A percentile compares a stretch with the other conserved stretches of the same genome.
Conservation (phyloP, 2,113 vertebrate genomes). For the Struthio camelus region DNA sequence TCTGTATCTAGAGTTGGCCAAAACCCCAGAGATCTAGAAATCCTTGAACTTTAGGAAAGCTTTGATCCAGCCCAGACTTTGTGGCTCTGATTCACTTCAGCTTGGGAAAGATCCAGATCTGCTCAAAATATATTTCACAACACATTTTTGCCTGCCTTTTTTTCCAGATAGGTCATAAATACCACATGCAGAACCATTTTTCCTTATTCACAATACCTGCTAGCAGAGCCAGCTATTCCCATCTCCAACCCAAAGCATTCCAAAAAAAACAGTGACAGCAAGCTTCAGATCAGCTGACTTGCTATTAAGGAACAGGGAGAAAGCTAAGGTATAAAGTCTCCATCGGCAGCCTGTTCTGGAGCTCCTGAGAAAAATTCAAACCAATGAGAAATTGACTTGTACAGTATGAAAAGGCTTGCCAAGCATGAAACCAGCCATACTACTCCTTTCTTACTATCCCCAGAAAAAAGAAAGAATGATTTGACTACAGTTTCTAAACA, state of each 20-base stretch:
- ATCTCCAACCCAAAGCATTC: not conserved
- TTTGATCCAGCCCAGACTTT: slow-evolving; percentile 49
- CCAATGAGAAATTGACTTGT: not conserved
- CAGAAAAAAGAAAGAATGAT: not conserved
- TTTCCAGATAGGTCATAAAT: slow-evolving; percentile 13
- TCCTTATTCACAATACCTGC: not conserved
- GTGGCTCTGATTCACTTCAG: slow-evolving; percentile 14
- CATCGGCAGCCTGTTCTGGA: not conserved
- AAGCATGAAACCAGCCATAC: not conserved
- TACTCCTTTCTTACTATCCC: not conserved
- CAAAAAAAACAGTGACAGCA: not conserved
- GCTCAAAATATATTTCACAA: slow-evolving; percentile 42
- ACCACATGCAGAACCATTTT: not conserved
- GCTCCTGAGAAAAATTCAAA: not conserved
- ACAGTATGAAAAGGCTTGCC: not conserved
- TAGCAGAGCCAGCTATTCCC: not conserved
- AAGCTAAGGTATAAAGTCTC: not conserved
- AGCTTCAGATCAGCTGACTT: not conserved
- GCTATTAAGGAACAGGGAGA: not conserved
- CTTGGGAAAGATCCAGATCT: not conserved
- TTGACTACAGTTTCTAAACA: not conserved
- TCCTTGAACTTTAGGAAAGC: not conserved
- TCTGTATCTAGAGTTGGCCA: not conserved
- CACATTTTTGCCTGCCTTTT: slow-evolving; percentile 20
- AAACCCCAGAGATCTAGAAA: not conserved